Conservation (phyloP, 2,888 invertebrate species). For the Oxyscelio sp. region DNA sequence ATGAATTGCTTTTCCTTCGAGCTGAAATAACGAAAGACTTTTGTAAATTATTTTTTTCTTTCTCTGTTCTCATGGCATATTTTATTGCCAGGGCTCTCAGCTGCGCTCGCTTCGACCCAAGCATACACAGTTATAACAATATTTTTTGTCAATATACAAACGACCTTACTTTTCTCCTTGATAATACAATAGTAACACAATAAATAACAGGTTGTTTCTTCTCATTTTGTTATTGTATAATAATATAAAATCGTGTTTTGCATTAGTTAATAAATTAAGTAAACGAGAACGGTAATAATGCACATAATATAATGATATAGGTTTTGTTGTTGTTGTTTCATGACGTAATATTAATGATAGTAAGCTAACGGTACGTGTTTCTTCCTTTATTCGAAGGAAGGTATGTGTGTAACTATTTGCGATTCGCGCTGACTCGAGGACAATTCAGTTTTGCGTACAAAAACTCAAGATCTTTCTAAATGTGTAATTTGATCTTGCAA, state of each 20-base stretch:
- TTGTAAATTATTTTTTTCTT: constrained; percentile 43
- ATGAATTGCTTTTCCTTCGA: too few species aligned
- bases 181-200: constrained; percentile 82
- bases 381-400: constrained; percentile 67
- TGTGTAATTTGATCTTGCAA: too few species aligned
- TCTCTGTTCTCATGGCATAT: constrained; percentile 72
- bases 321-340: constrained; percentile 46
- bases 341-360: constrained; percentile 81
- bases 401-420: constrained; percentile 59
- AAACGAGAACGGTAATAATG: constrained; percentile 83
- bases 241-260: constrained; percentile 84
- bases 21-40: constrained; percentile 46
- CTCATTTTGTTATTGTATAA: constrained; percentile 77
- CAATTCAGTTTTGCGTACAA: background rate
- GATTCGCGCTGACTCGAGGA: constrained; percentile 61
- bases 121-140: constrained; percentile 86
- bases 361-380: constrained; percentile 81
- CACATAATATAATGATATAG: constrained; percentile 76
- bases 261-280: constrained; percentile 87
- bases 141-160: constrained; percentile 86
- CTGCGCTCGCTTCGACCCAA: constrained; percentile 80
- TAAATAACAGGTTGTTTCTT: constrained; percentile 82
- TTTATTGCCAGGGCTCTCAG: constrained; percentile 84
- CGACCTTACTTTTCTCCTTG: constrained; percentile 80
- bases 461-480: too few species aligned